Percentiles rank a stretch among this genome's conserved stretches.
Conservation (phyloP, 2,888 invertebrate species). For the Drosophila meridionalis region DNA sequence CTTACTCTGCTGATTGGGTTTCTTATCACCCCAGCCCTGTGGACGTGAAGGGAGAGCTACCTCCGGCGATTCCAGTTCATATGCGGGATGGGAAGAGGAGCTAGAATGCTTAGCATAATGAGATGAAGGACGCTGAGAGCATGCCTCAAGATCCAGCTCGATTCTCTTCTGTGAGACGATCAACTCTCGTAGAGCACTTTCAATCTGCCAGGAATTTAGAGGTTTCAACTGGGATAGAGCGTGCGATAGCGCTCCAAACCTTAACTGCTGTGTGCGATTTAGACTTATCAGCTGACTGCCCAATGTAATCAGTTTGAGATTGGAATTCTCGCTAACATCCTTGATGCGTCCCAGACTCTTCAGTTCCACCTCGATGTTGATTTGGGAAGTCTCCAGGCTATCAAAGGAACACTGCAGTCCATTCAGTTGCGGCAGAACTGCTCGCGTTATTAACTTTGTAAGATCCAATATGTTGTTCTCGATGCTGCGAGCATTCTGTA, state of each 20-base stretch:
- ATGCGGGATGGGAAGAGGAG: neutral
- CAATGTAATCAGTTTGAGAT: slow-evolving; percentile 35
- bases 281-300: slow-evolving; percentile 43
- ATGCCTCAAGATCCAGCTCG: slow-evolving; percentile 61
- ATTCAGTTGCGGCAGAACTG: slow-evolving; percentile 60
- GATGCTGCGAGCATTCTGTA: slow-evolving; percentile 40
- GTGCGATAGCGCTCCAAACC: slow-evolving; percentile 33
- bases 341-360: slow-evolving; percentile 49
- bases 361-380: slow-evolving; percentile 64
- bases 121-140: slow-evolving; percentile 20
- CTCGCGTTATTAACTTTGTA: slow-evolving; percentile 60
- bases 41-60: neutral
- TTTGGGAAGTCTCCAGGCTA: slow-evolving; percentile 64
- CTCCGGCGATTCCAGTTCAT: slow-evolving; percentile 2
- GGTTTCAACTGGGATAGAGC: slow-evolving; percentile 51
- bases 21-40: slow-evolving; percentile 39
- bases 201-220: slow-evolving; percentile 56
- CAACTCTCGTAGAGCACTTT: slow-evolving; percentile 57
- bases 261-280: slow-evolving; percentile 53
- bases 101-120: slow-evolving; percentile 4
- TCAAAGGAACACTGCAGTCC: slow-evolving; percentile 63
- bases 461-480: slow-evolving; percentile 54
- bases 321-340: slow-evolving; percentile 45
- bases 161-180: slow-evolving; percentile 69
- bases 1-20: slow-evolving; percentile 42